Evolutionary conservation across 2,888 invertebrate species (phyloP).

Genomic region (Lampropteryx suffumata): DNA sequence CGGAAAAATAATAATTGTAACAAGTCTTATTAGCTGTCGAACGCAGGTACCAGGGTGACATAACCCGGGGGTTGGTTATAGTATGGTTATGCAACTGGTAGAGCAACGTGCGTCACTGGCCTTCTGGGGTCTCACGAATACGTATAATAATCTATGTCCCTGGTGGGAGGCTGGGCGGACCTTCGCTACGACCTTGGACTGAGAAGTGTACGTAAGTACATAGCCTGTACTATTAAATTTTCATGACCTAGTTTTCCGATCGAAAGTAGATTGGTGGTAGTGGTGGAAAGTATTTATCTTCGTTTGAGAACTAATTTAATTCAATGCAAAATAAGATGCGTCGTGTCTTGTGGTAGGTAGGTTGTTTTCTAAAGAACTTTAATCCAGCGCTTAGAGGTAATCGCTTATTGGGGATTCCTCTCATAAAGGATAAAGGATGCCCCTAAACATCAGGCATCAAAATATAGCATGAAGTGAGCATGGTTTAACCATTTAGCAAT

Average conservation of each 20-base stretch:
- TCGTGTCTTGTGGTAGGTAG: no score
- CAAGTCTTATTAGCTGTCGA: conserved; percentile 53
- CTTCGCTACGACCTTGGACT: conserved; percentile 28
- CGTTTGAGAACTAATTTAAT: neutral
- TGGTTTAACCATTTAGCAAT: no score
- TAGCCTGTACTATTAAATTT: conserved; percentile 13
- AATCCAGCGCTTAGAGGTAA: no score
- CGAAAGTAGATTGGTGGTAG: conserved; percentile 8
- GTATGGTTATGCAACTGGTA: conserved; percentile 34
- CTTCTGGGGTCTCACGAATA: conserved; percentile 21
- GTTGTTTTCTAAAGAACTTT: no score
- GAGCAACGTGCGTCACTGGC: conserved; percentile 48
- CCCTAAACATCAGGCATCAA: no score
- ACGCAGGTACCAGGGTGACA: conserved; percentile 53
- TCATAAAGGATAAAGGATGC: no score
- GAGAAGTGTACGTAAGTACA: neutral
- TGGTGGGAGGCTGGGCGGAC: conserved; percentile 33
- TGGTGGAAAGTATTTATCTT: no score
- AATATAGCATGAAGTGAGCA: no score
- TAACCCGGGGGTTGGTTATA: conserved; percentile 28
- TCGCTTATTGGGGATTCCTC: no score
- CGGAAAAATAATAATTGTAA: conserved; percentile 27
- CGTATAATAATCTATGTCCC: conserved; percentile 11
- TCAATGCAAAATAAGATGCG: no score
- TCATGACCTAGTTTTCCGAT: conserved; percentile 27